These are phyloP conservation scores for Chymomyza amoena DNA, from an alignment of 2,888 invertebrate species.

Conservation along the genomic window DNA sequence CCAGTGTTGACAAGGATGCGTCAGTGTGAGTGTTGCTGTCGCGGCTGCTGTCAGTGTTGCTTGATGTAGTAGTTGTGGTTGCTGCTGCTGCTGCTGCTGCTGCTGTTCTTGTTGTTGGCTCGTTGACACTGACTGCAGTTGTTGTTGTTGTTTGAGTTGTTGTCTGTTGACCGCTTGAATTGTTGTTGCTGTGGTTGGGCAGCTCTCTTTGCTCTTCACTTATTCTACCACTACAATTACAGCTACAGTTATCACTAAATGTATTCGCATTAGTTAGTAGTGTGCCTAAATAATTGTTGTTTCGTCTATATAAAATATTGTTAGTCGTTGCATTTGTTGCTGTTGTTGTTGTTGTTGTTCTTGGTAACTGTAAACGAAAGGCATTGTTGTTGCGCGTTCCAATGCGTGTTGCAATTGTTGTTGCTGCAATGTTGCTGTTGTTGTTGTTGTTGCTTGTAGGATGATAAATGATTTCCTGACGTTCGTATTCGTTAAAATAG, in stretches of 20 bases:
- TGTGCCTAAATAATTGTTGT: conserved; percentile 56
- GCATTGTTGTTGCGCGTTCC: conserved; percentile 57
- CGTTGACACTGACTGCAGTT: conserved; percentile 10
- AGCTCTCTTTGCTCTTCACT: conserved; percentile 20
- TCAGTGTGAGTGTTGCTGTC: conserved; percentile 26
- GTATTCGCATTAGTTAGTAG: conserved; percentile 69
- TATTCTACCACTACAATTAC: conserved; percentile 69
- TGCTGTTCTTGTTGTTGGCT: neutral
- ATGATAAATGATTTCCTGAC: conserved; percentile 78
- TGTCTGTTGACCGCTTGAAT: neutral
- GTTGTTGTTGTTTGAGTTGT: conserved; percentile 1
- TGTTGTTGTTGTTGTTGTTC: conserved; percentile 1
- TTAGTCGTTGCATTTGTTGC: conserved; percentile 18
- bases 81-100: conserved; percentile 17
- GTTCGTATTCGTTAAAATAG: conserved; percentile 78
- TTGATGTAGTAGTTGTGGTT: neutral
- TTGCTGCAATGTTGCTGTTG: conserved; percentile 39
- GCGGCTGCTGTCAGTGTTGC: conserved; percentile 8
- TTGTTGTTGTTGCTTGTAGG: conserved; percentile 32
- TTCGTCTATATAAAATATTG: conserved; percentile 16
- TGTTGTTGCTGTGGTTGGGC: neutral
- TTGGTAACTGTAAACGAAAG: conserved; percentile 64
- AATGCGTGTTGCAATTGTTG: conserved; percentile 47
- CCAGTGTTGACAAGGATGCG: conserved; percentile 38
- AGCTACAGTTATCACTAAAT: conserved; percentile 69